These are phyloP conservation scores for Drosophila gunungcola DNA, from an alignment of 1,140 invertebrate genomes.

Conservation along the genomic window DNA sequence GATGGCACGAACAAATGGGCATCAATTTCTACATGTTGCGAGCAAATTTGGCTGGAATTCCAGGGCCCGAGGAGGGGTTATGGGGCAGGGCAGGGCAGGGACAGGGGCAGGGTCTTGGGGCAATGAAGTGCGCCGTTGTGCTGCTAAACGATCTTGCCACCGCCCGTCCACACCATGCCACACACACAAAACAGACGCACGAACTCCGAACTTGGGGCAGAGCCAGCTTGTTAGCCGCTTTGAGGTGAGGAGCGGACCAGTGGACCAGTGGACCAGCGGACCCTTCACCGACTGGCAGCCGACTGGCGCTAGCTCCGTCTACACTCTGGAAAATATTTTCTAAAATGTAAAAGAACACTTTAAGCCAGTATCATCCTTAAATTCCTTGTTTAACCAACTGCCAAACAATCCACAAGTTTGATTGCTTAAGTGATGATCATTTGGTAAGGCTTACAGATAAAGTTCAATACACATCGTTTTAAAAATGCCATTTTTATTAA, in stretches of 20 bases:
- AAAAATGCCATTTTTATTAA: no score
- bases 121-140: slow-evolving; percentile 78
- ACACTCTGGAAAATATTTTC: slow-evolving; percentile 19
- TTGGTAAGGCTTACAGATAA: no score
- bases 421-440: no score
- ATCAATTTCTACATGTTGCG: slow-evolving; percentile 80
- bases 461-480: no score
- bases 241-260: not conserved
- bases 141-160: slow-evolving; percentile 83
- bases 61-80: not conserved
- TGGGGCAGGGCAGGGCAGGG: not conserved
- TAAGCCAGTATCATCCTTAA: no score
- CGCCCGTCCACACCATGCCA: slow-evolving; percentile 81
- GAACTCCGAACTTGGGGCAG: slow-evolving; percentile 67
- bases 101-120: slow-evolving; percentile 14
- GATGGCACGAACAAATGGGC: slow-evolving; percentile 71
- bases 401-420: no score
- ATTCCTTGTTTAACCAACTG: no score
- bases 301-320: slow-evolving; percentile 70
- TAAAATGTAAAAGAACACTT: no score
- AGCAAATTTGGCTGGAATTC: slow-evolving; percentile 81
- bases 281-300: slow-evolving; percentile 66
- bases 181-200: slow-evolving; percentile 65
- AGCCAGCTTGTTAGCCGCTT: slow-evolving; percentile 50
- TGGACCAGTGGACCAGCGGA: not conserved